phyloP scores from a whole-genome alignment of 2,888 invertebrate species.

The Drosophila robusta region DNA sequence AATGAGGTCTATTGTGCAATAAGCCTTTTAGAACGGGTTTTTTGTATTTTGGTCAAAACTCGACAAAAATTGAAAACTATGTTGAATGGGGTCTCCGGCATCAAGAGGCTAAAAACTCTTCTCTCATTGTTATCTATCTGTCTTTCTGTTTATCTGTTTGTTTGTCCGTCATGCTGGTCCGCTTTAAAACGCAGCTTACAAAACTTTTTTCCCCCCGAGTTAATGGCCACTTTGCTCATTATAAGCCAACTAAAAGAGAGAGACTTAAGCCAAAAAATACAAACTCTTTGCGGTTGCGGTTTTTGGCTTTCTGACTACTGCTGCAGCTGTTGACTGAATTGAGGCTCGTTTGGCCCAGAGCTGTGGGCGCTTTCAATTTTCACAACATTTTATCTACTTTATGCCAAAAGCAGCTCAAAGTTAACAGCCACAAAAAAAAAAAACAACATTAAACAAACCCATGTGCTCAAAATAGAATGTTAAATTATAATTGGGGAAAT shows the following conservation, averaged over 20 bases:
- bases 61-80: conserved; percentile 8
- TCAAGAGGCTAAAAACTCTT: conserved; percentile 29
- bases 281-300: conserved; percentile 62
- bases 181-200: conserved; percentile 60
- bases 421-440: conserved; percentile 34
- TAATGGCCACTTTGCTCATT: conserved; percentile 75
- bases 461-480: not conserved
- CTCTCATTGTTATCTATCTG: conserved; percentile 33
- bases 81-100: conserved; percentile 42
- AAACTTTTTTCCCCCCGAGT: conserved; percentile 56
- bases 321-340: conserved; percentile 26
- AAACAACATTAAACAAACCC: not conserved
- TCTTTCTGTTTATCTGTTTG: conserved; percentile 8
- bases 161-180: conserved; percentile 22
- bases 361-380: conserved; percentile 65
- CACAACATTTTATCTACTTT: conserved; percentile 54
- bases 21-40: conserved; percentile 63
- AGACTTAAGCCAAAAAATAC: conserved; percentile 43
- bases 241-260: conserved; percentile 70
- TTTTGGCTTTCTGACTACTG: conserved; percentile 35
- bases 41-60: conserved; percentile 38
- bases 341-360: conserved; percentile 15
- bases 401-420: conserved; percentile 51
- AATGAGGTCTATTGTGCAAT: conserved; percentile 73
- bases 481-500: not conserved